Percentiles rank a stretch among this genome's conserved stretches.
Evolutionary conservation across 2,888 invertebrate genomes (phyloP).

Genomic region (Ochlodes sylvanus): DNA sequence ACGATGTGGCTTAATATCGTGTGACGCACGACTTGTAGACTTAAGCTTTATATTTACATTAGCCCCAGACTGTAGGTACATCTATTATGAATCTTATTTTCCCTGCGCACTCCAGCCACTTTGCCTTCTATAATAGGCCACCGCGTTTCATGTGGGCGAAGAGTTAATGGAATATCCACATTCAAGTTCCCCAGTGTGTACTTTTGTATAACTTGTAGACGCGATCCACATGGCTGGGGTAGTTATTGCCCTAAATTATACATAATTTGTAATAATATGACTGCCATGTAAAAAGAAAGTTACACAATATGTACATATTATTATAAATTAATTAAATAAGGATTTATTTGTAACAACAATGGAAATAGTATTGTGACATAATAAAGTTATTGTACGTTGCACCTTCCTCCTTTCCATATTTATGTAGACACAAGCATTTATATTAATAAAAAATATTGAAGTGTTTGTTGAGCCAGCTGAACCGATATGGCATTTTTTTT

Average conservation of each 20-base stretch:
- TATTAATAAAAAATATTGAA: too few relatives aligned
- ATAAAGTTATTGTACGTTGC: too few relatives aligned
- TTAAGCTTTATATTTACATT: not conserved
- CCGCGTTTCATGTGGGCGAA: slow-evolving; percentile 4
- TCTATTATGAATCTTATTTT: slow-evolving; percentile 11
- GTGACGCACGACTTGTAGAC: not conserved
- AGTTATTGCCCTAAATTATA: not conserved
- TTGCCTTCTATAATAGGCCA: slow-evolving; percentile 1
- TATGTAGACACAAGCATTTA: too few relatives aligned
- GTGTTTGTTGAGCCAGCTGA: too few relatives aligned
- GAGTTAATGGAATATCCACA: slow-evolving; percentile 9
- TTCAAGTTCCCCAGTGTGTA: slow-evolving; percentile 4
- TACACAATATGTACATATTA: too few relatives aligned
- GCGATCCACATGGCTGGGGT: not conserved
- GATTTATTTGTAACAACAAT: too few relatives aligned
- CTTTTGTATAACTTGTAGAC: slow-evolving; percentile 3
- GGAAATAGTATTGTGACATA: too few relatives aligned
- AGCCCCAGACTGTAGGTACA: not conserved
- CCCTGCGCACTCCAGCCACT: not conserved
- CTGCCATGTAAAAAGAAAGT: too few relatives aligned
- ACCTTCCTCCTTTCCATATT: too few relatives aligned
- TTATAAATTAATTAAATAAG: too few relatives aligned
- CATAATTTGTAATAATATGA: too few relatives aligned
- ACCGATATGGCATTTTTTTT: too few relatives aligned
- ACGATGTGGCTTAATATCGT: not conserved